These are phyloP conservation scores for Drosophila cardini DNA, from an alignment of 1,140 invertebrate species.

Conservation along the genomic window DNA sequence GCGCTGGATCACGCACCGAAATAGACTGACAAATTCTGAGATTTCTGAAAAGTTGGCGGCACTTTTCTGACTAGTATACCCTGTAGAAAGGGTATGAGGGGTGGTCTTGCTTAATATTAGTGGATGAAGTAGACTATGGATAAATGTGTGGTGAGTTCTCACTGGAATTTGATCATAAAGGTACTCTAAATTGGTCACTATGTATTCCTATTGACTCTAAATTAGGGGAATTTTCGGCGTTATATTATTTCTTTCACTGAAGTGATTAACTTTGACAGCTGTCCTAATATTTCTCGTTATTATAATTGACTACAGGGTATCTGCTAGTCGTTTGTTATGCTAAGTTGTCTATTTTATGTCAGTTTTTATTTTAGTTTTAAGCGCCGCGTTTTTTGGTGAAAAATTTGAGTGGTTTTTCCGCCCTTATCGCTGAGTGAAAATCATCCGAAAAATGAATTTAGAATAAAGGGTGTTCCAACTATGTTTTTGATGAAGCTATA, in stretches of 20 bases:
- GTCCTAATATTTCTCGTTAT: too few species aligned
- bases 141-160: too few species aligned
- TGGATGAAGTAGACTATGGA: not conserved
- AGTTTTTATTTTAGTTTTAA: conserved; percentile 59
- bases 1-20: conserved; percentile 83
- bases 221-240: too few species aligned
- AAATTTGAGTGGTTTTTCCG: conserved; percentile 13
- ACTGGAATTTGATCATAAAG: too few species aligned
- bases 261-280: too few species aligned
- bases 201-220: too few species aligned
- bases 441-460: not conserved
- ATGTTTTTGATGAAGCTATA: too few species aligned
- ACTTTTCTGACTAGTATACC: conserved; percentile 29
- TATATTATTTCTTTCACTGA: too few species aligned
- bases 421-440: not conserved
- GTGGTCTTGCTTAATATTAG: not conserved
- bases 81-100: not conserved
- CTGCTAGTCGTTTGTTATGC: not conserved
- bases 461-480: not conserved
- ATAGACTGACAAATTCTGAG: conserved; percentile 67
- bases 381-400: conserved; percentile 3
- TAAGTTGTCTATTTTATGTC: conserved; percentile 41
- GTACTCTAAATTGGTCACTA: too few species aligned
- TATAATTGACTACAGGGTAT: not conserved
- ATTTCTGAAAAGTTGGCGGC: conserved; percentile 13